Evolutionary conservation across 1,140 invertebrate species (phyloP).

Genomic region (Paraescarpia echinospica): DNA sequence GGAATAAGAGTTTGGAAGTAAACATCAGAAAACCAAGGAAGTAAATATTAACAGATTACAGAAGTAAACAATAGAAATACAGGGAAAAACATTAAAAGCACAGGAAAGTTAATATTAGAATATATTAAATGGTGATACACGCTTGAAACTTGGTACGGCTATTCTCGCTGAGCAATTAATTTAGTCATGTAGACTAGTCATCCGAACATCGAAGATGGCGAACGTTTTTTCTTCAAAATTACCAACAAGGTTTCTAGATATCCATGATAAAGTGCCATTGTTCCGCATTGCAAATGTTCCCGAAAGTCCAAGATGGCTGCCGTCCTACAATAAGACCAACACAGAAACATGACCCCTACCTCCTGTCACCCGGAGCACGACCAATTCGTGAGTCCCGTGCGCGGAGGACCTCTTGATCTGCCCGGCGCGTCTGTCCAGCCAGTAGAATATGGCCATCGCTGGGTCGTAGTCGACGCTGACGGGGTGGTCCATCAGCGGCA

Average conservation of each 20-base stretch:
- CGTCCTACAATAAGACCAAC: not conserved
- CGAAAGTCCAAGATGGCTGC: no score
- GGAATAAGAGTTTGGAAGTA: not conserved
- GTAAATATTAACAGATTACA: not conserved
- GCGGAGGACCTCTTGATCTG: not conserved
- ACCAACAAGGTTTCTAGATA: no score
- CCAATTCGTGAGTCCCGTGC: not conserved
- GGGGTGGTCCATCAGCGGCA: not conserved
- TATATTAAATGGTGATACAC: no score
- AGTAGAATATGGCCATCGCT: not conserved
- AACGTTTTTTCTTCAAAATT: no score
- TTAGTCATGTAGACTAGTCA: no score
- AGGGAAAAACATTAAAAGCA: not conserved
- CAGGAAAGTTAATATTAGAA: no score
- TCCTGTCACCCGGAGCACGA: not conserved
- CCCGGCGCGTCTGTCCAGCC: not conserved
- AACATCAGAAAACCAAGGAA: not conserved
- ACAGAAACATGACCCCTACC: not conserved
- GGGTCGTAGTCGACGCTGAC: conserved; percentile 11
- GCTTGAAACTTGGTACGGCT: no score
- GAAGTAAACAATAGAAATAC: not conserved
- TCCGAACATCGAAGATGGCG: no score
- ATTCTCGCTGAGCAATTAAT: no score
- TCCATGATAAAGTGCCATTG: no score
- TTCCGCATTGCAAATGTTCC: no score